Base-by-base conservation (phyloP, 1,140 invertebrate species). In the Lasaia peninsularis region DNA sequence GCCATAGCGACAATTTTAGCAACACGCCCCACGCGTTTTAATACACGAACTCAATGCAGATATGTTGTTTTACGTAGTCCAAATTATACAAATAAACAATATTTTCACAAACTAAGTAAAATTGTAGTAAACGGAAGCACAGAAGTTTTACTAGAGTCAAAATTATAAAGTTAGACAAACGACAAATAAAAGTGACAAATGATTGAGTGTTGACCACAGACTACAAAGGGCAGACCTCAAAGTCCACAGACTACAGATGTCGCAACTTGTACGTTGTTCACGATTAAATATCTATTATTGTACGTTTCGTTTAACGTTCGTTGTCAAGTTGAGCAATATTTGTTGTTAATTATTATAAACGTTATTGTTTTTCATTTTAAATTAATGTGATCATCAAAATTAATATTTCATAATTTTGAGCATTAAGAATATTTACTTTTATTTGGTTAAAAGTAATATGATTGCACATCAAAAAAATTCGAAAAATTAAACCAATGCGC, bases 1-100 rank as follows among this genome's bases (percentile, higher is more conserved):
- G 82, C 82, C 82, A 83, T 83, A 73, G 72, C 71, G 75, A 73
- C 68, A 67, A 65, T 60, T 53, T 69, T 62, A 65, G 72, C 67
- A 77, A 78, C 80, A 80, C 80, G 77, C 80, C 77, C 76, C 71
- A 65, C 60, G 52, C 74, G 71, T 78, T 78, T 66, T 72, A 16
- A 72, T 78, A 34, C 48, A 60, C 11, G 33, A 40, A 40, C n/a
- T 56, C 16, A 53, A 55, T 34, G 16, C 8, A 18, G 37, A 40
- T 40, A 40, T 40, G 37, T 18, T 16, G 16, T 18, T 40, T 18
- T 40, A 40, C n/a, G 14, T 40, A 40, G 14, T 40, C 16, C 37
- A 40, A 40, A 40, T 40, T 18, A 18, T 16, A 12, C 9, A 18
- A 44, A 40, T 49, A 63, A 63, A 59, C 14, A 63, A 59, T 54